Evolutionary conservation across 1,140 invertebrate genomes (phyloP).

Genomic region (Monomorium pharaonis): DNA sequence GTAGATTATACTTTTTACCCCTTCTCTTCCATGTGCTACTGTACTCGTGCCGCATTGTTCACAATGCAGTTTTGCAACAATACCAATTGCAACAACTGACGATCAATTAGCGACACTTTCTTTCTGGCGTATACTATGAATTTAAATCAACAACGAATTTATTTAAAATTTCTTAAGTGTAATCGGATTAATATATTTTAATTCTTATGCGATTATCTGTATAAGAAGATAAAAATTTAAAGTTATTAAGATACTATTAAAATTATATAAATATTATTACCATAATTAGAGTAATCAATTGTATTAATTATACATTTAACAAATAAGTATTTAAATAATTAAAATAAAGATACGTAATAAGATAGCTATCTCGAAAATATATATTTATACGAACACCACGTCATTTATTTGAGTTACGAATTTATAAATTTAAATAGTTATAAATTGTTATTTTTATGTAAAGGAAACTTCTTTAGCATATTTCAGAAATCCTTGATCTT

Average conservation of each 20-base stretch:
- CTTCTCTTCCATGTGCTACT: not conserved
- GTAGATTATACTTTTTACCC: conserved; percentile 67
- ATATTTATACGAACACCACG: not conserved
- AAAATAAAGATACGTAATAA: not conserved
- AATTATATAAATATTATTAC: not conserved
- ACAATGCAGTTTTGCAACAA: conserved; percentile 3
- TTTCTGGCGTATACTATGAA: not conserved
- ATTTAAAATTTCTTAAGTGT: not conserved
- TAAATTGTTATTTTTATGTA: not conserved
- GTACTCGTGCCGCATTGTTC: not conserved
- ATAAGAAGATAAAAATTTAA: not conserved
- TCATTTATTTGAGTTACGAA: not conserved
- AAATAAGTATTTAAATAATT: not conserved
- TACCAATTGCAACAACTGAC: not conserved
- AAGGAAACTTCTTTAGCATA: not conserved
- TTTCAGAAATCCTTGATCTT: not conserved
- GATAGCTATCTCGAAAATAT: not conserved
- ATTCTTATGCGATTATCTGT: not conserved
- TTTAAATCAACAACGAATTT: not conserved
- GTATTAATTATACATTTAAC: not conserved
- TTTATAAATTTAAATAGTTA: not conserved
- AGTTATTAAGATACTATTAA: not conserved
- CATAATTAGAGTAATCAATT: not conserved
- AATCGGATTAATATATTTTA: conserved; percentile 1
- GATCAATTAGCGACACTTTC: conserved; percentile 55